Base-by-base conservation (phyloP, 2,113 vertebrate genomes). In the Galbula dea region DNA sequence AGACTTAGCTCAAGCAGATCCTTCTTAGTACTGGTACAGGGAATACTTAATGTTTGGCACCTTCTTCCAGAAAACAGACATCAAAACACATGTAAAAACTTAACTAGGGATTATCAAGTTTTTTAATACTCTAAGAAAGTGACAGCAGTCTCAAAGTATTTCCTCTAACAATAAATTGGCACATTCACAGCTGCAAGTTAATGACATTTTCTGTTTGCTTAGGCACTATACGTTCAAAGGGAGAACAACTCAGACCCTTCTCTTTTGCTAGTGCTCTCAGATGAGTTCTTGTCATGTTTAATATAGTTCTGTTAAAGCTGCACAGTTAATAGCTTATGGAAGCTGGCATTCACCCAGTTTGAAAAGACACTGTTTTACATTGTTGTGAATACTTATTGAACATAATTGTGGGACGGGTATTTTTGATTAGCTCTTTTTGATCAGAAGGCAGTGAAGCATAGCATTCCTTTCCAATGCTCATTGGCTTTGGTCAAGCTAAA, bases 191-290 rank as follows among this genome's bases (percentile, higher is more conserved):
- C 39, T 73, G 43, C 19, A 71, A 71, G 55, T 74, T 92, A 94
- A 94, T 85, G 43, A 74, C 26, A 77, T 75, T 96, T 96, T 96
- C 49, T 95, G 49, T 96, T 97, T 96, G 95, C 51, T 95, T 89
- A 91, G 75, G 45, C 46, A 58, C 79, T 88, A 2, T 86, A 95
- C 96, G 91, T 97, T 97, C 95, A 97, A 69, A 5, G 1, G 29
- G 68, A 97, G 93, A 92, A 97, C 92, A 96, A 79, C 57, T 59
- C 87, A 66, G 11, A 69, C 69, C 26, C 9, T 91, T 76, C 77
- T 52, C 58, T 74, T 72, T 71, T 68, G 30, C 5, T 37, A 49
- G 69, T 55, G 54, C 48, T 85, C 76, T 65, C 73, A 27, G 37
- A 91, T 77, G 55, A 92, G 61, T 78, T 95, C 88, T 85, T 96